Conservation (phyloP, 2,797 vertebrate species). For the Sebastiscus albofasciatus region DNA sequence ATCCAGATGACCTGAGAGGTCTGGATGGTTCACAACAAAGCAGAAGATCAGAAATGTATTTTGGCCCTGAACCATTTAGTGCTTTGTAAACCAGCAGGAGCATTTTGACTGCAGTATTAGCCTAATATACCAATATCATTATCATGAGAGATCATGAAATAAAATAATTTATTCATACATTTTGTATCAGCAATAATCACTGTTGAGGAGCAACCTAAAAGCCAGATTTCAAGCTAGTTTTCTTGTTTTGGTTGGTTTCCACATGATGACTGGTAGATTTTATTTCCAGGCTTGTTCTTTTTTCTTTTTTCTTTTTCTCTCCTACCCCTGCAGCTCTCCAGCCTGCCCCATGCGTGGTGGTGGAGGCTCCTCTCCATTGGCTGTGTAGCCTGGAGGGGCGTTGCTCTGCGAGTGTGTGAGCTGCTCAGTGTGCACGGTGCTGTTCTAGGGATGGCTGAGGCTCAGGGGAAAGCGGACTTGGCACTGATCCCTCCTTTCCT, state of each 20-base stretch:
- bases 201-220: background rate
- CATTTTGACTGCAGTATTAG: background rate
- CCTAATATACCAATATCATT: background rate
- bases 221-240: background rate
- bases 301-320: background rate
- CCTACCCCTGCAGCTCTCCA: constrained; percentile 7
- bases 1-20: too few relatives aligned
- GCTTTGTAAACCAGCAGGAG: too few relatives aligned
- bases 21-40: too few relatives aligned
- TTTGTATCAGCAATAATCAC: background rate
- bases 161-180: background rate
- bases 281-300: background rate
- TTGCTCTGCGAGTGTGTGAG: constrained; percentile 58
- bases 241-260: background rate
- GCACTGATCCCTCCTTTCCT: constrained; percentile 80
- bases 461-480: constrained; percentile 81
- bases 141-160: background rate
- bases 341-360: constrained; percentile 57
- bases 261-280: background rate
- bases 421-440: constrained; percentile 68
- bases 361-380: constrained; percentile 76
- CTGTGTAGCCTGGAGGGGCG: constrained; percentile 68
- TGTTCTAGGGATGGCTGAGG: constrained; percentile 83
- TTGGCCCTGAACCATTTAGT: too few relatives aligned
- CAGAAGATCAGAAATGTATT: too few relatives aligned